A percentile compares a stretch with the other conserved stretches of the same genome.
Conservation (phyloP, 2,113 vertebrate species). For the Australoheros scitulus region DNA sequence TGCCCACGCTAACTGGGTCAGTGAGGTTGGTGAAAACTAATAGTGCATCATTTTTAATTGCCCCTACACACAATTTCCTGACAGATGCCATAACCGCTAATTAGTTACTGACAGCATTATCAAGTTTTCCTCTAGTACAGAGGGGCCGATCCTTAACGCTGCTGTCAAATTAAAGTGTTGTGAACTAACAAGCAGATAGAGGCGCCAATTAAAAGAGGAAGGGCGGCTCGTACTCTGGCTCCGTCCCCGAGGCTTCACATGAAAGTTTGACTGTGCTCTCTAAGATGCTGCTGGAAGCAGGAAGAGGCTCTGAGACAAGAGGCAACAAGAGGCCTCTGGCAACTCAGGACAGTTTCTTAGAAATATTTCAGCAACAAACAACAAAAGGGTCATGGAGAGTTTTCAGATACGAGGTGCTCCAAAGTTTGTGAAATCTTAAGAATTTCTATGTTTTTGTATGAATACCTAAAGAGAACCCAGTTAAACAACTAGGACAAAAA, state of each 20-base stretch:
- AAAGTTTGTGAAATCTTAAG: not conserved
- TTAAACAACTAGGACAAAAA: not conserved
- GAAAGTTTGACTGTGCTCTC: slow-evolving; percentile 44
- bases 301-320: slow-evolving; percentile 26
- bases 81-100: slow-evolving; percentile 74
- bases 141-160: slow-evolving; percentile 37
- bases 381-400: not conserved
- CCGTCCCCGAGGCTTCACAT: slow-evolving; percentile 59
- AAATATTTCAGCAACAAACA: slow-evolving; percentile 16
- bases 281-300: slow-evolving; percentile 33
- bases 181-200: slow-evolving; percentile 59
- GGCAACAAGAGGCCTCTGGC: slow-evolving; percentile 28
- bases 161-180: slow-evolving; percentile 62
- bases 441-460: not conserved
- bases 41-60: slow-evolving; percentile 71
- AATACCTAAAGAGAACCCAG: not conserved
- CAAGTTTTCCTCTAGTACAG: slow-evolving; percentile 35
- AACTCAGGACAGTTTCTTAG: slow-evolving; percentile 30
- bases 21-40: slow-evolving; percentile 58
- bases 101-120: slow-evolving; percentile 70
- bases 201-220: slow-evolving; percentile 70
- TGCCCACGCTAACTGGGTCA: slow-evolving; percentile 56
- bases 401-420: not conserved
- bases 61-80: slow-evolving; percentile 63
- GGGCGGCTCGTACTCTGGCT: slow-evolving; percentile 44